Base-by-base conservation (phyloP, 2,797 vertebrate species). In the Bradypodion ventrale region DNA sequence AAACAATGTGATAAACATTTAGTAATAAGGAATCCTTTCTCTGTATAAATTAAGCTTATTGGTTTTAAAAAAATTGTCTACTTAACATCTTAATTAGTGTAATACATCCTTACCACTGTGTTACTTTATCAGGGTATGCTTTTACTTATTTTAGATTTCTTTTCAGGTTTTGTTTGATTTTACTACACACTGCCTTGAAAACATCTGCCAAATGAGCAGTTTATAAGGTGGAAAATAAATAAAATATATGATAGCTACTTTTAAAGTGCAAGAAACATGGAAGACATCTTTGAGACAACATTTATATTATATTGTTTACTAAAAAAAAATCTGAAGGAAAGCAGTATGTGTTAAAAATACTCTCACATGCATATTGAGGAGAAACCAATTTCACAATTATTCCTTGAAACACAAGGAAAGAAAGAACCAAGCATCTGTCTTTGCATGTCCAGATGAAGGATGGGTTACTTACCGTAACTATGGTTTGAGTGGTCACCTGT, bases 301-400 rank as follows among this genome's bases (percentile, higher is more conserved):
- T 52, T 2, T 32, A 23, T 10, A 21, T 21, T 32, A 21, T 21
- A 35, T 56, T 56, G 59, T 56, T 19, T 70, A n/a, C 32, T n/a
- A n/a, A n/a, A 85, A 74, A 74, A 83, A 69, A 37, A 70, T 52
- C 60, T 73, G 75, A 84, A 80, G 65, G 27, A 60, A 37, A 80
- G 77, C 76, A 60, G 75, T 74, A 75, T 27, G 66, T 65, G 87
- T 59, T 79, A 89, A 62, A 85, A 87, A 29, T 85, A 56, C 66
- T 59, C 40, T 66, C 56, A 49, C 0, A 0, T 35, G 69, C 8
- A 80, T 49, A 88, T 73, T 70, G 69, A 27, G 23, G 35, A 65
- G 27, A 49, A 60, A 62, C 25, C 63, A 76, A 40, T 16, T 72
- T 75, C 5, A 87, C 83, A 72, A 75, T 63, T 5, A 15, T 40